Evolutionary conservation across 1,140 invertebrate genomes (phyloP).

Genomic region (Leptinotarsa texana): DNA sequence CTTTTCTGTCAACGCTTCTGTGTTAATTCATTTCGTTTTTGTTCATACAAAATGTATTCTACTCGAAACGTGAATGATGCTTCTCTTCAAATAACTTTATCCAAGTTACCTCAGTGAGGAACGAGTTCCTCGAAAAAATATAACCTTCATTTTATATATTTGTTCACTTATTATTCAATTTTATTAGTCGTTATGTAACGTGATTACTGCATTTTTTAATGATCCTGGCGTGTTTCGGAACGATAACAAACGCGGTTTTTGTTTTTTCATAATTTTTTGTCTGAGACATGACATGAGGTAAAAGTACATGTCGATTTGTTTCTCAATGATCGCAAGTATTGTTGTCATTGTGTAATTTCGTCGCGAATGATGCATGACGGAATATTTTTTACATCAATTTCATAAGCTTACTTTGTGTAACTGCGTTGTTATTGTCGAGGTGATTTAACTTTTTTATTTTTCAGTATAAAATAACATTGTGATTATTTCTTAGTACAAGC

Average conservation of each 20-base stretch:
- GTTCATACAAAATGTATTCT: background rate
- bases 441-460: too few relatives aligned
- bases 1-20: background rate
- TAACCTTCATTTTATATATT: background rate
- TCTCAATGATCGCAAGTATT: background rate
- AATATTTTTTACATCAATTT: background rate
- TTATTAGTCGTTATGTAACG: background rate
- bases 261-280: background rate
- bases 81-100: background rate
- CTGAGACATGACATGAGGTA: background rate
- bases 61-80: background rate
- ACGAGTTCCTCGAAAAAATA: background rate
- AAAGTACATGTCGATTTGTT: background rate
- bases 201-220: background rate
- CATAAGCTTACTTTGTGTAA: background rate
- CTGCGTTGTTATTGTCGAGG: too few relatives aligned
- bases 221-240: background rate
- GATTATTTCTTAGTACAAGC: too few relatives aligned
- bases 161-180: background rate
- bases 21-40: background rate
- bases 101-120: background rate
- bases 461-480: too few relatives aligned
- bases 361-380: background rate
- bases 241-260: background rate
- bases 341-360: background rate